Base-by-base conservation (phyloP, 2,888 invertebrate species). In the Leptura quadrifasciata region DNA sequence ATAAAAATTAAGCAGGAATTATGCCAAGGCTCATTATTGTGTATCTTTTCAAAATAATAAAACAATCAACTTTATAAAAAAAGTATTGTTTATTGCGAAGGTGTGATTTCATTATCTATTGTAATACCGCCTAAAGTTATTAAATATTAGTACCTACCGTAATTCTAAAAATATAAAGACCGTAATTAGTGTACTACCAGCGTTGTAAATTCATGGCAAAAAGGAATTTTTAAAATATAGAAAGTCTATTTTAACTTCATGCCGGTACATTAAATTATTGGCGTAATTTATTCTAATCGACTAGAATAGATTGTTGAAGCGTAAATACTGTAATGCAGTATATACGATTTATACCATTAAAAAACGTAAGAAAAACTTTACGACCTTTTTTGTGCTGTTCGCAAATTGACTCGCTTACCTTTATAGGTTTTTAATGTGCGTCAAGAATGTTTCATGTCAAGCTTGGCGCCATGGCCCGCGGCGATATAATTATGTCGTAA, bases 1-100 rank as follows among this genome's bases (percentile, higher is more conserved):
- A 39, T 63, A 65, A 64, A 65, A 65, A 61, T 12, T 58, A 17
- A 72, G 31, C 18, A 65, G 55, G 52, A 55, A 54, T 72, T 65
- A 65, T 72, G 72, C 72, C 72, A 72, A 72, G 72, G 72, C 21
- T 72, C 39, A 72, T 65, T 58, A 47, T 55, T 24, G 52, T 18
- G n/a, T 55, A 67, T 67, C 67, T 54, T 67, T 67, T 67, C 67
- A 18, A 39, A 67, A 21, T 67, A 24, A 39, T 55, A 70, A 60
- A 60, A 47, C 58, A 60, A 57, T 70, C 60, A 60, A 24, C 17
- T 39, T 60, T 27, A 55, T 55, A 24, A 55, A 54, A 55, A 54
- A 39, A 8, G 10, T 10, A 67, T 31, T 55, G 12, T n/a, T 31
- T 55, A 31, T 64, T 64, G 64, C 64, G 64, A 39, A 64, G 64